Evolutionary conservation across 1,140 invertebrate genomes (phyloP).

Genomic region (Homarus americanus): DNA sequence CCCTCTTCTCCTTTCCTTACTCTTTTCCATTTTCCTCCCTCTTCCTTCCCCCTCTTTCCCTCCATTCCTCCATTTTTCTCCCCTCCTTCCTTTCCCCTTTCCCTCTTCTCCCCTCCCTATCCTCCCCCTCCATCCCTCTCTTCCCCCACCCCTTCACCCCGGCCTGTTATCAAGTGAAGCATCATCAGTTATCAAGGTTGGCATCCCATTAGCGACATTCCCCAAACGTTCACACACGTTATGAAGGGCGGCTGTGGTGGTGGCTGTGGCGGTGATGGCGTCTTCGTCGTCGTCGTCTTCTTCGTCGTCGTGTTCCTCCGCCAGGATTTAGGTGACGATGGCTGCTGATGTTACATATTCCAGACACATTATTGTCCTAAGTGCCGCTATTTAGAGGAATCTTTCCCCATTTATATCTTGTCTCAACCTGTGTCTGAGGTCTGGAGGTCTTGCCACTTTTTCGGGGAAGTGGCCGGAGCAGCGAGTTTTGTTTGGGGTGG

Average conservation of each 20-base stretch:
- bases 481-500: too few species aligned
- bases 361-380: slow-evolving; percentile 35
- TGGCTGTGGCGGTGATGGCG: too few species aligned
- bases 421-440: neutral
- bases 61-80: neutral
- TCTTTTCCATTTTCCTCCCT: neutral
- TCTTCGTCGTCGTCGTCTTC: too few species aligned
- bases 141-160: neutral
- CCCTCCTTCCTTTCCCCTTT: neutral
- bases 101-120: neutral
- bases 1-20: neutral
- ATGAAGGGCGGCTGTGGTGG: slow-evolving; percentile 40
- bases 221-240: slow-evolving; percentile 41
- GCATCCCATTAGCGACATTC: slow-evolving; percentile 59
- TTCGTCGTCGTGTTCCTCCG: too few species aligned
- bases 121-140: neutral
- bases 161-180: slow-evolving; percentile 58
- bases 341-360: slow-evolving; percentile 42
- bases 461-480: too few species aligned
- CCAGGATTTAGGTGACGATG: slow-evolving; percentile 36
- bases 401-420: slow-evolving; percentile 26
- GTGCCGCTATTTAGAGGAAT: slow-evolving; percentile 25
- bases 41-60: neutral
- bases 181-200: slow-evolving; percentile 57
- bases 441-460: too few species aligned